Base-by-base conservation (phyloP, 2,113 vertebrate species). In the Rousettus leschenaultii region DNA sequence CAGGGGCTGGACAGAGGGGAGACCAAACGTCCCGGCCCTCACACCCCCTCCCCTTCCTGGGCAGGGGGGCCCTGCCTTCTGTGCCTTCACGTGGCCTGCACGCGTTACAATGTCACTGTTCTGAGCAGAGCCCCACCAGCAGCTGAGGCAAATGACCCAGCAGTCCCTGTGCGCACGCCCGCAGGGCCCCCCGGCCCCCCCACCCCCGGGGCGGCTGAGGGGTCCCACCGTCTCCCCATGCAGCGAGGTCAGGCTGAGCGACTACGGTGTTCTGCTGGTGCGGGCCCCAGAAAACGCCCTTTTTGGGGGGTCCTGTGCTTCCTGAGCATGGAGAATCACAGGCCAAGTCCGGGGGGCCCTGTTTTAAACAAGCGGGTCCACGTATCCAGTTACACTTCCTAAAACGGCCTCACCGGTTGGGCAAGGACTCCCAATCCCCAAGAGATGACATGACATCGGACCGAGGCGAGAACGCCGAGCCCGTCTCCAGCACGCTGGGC, bases 321-420 rank as follows among this genome's bases (percentile, higher is more conserved):
- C 95, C 95, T 6, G 96, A 68, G 71, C 70, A 10, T 66, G 95
- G 43, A 53, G 51, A 73, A 82, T 9, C 55, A 26, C 82, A 65
- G 65, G 86, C 15, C 13, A 43, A 18, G 0, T 48, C 48, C 66
- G 13, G 21, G 24, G 0, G 30, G 7, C 53, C 19, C 48, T 84
- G 40, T 59, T 26, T 94, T 86, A 45, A 97, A 43, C 26, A 43
- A 83, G 19, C 45, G 66, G 1, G 5, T 89, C 33, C 48, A 6
- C 1, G 0, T 73, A 22, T 10, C 68, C 82, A 30, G 45, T 12
- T 55, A 10, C 10, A 48, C 51, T 48, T 82, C 73, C 85, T 78
- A 21, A 43, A 26, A 26, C 75, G 55, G 33, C 40, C 91, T 86
- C 38, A 18, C 24, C 61, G 21, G 35, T 65, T 53, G 28, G 79